phyloP scores from a whole-genome alignment of 2,797 vertebrate species.

The Lindbergichthys nudifrons region DNA sequence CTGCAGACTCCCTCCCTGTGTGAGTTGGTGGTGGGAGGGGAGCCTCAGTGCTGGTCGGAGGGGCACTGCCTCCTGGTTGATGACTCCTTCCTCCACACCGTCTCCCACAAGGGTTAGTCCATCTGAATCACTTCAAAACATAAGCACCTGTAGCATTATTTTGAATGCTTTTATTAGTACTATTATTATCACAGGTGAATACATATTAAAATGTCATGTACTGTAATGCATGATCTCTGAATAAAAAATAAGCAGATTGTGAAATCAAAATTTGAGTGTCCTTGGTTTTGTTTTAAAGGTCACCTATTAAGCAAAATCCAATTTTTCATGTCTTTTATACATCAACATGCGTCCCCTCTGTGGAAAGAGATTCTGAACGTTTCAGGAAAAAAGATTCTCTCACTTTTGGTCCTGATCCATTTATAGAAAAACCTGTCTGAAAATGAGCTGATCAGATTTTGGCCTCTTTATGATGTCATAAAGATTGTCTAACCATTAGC shows the following conservation, averaged over 20 bases:
- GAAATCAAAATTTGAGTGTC: no score
- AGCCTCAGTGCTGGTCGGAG: constrained; percentile 94
- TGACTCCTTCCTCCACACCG: constrained; percentile 91
- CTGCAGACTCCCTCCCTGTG: constrained; percentile 89
- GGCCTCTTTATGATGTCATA: no score
- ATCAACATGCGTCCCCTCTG: no score
- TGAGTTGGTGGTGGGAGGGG: constrained; percentile 91
- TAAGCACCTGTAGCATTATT: not conserved
- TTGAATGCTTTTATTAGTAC: not conserved
- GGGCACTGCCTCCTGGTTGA: constrained; percentile 92
- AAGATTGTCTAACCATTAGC: no score
- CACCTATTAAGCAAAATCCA: no score
- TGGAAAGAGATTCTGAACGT: no score
- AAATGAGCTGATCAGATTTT: no score
- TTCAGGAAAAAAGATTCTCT: no score
- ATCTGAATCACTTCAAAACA: constrained; percentile 10
- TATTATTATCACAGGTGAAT: not conserved
- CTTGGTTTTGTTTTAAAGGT: no score
- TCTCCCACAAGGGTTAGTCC: constrained; percentile 88
- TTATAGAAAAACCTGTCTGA: no score
- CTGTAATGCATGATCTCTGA: not conserved
- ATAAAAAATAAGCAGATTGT: not conserved
- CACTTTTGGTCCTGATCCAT: no score
- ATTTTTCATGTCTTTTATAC: no score
- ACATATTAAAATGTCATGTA: not conserved